Evolutionary conservation across 2,113 vertebrate genomes (phyloP), one percentile per base, ranked within the genome.

Genomic region (Tachycineta bicolor): DNA sequence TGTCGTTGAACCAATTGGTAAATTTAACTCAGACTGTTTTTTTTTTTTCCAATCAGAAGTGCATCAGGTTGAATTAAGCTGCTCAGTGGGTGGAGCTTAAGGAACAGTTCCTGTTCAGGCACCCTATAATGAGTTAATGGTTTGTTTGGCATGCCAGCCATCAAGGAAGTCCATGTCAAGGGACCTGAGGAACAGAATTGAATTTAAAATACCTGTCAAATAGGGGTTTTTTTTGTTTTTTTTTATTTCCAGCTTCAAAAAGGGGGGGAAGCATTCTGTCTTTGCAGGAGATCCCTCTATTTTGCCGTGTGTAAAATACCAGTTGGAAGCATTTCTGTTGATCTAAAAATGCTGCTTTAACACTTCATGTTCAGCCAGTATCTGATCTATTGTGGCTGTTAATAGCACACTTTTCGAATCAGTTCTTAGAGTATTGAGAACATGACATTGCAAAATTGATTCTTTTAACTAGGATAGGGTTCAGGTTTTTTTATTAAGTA

Each of bases 1-100:
- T 83, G 96, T 98, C 3, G 83, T 97, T 78, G 97, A 98, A 98
- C 90, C 94, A 65, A 96, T 97, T 87, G 99, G 99, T 99, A 97
- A 99, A 83, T 68, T 25, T 73, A 87, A 73, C n/a, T 94, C 23
- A 2, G 21, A 69, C 25, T 47, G n/a, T n/a, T 90, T 14, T 71
- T 11, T 11, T 4, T 56, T 79, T 63, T 50, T 63, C 14, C 13
- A 10, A 0, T 46, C 3, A 2, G 46, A 87, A 59, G 8, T 2
- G 0, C 23, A 24, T 43, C 5, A 2, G 41, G 31, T 68, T 83
- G 67, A 79, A 43, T 59, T 39, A 33, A 68, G 33, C 29, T 60
- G 60, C 62, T 82, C 16, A 6, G n/a, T 59, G 49, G 39, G 18
- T 31, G 55, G 37, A 43, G 43, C 23, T 53, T 10, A 46, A 86